A percentile compares a stretch with the other conserved stretches of the same genome.
Conservation (phyloP, 2,797 vertebrate species). For the Eurystomus glaucurus region DNA sequence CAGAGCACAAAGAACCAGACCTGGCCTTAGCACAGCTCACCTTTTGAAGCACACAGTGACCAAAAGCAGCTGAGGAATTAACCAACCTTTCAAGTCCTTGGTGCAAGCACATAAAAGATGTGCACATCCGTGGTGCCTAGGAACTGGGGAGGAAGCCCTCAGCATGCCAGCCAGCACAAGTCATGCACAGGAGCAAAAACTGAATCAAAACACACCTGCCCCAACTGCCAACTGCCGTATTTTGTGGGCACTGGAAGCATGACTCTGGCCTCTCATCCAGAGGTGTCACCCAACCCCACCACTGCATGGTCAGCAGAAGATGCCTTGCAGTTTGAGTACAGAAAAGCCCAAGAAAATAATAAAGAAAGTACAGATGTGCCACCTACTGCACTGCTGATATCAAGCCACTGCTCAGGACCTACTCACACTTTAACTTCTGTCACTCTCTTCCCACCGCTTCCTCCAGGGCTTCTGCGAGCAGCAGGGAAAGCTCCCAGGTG, state of each 20-base stretch:
- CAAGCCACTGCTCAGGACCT: background rate
- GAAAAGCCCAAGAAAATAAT: background rate
- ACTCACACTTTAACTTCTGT: rapidly evolving
- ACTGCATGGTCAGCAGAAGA: rapidly evolving
- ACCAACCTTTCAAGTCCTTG: rapidly evolving
- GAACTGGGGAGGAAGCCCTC: background rate
- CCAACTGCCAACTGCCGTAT: background rate
- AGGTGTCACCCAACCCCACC: background rate
- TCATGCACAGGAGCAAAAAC: rapidly evolving
- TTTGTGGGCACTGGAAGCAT: rapidly evolving
- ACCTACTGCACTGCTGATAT: background rate
- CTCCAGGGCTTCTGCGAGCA: too few species aligned
- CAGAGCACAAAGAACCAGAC: background rate
- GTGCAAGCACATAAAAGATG: background rate
- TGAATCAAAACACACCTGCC: rapidly evolving
- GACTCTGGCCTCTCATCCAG: rapidly evolving
- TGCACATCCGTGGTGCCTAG: rapidly evolving
- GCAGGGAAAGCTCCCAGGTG: background rate
- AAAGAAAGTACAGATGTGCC: background rate
- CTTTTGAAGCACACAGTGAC: rapidly evolving
- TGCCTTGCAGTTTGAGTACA: background rate
- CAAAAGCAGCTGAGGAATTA: background rate
- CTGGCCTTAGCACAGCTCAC: background rate
- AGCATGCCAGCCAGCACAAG: rapidly evolving
- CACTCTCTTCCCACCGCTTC: background rate